These are phyloP conservation scores for Myotis brandtii DNA, from an alignment of 2,113 vertebrate genomes.

Conservation along the genomic window DNA sequence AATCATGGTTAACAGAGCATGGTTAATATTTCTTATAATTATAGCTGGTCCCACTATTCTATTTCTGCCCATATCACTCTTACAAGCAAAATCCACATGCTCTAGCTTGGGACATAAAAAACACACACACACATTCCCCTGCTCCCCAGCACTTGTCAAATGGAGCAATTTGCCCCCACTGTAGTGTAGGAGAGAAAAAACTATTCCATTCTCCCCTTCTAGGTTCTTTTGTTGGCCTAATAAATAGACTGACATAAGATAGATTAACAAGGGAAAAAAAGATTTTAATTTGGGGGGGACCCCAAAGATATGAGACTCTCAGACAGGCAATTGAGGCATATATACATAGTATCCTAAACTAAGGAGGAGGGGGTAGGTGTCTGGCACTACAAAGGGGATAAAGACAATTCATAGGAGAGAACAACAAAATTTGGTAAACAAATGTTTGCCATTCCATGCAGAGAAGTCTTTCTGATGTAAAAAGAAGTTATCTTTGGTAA, in stretches of 20 bases:
- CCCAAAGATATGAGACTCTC: neutral
- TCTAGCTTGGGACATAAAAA: neutral
- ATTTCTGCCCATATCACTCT: neutral
- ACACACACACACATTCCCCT: neutral
- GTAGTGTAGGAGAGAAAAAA: neutral
- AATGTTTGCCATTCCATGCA: neutral
- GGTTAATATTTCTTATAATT: no score
- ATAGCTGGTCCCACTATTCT: no score
- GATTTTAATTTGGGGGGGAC: neutral
- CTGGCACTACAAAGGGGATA: neutral
- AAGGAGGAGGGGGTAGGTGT: neutral
- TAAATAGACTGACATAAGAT: neutral
- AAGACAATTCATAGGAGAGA: neutral
- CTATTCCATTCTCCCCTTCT: neutral
- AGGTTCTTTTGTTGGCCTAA: neutral
- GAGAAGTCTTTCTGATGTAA: neutral
- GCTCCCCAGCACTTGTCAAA: neutral
- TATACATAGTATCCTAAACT: neutral
- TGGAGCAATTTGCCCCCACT: neutral
- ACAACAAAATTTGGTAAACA: neutral
- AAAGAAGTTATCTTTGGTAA: neutral
- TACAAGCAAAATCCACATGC: neutral
- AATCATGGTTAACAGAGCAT: no score
- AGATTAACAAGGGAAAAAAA: neutral
- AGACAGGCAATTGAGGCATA: neutral